A percentile compares a stretch with the other conserved stretches of the same genome.
phyloP scores from a whole-genome alignment of 2,888 invertebrate genomes.

The Maniola hyperantus region DNA sequence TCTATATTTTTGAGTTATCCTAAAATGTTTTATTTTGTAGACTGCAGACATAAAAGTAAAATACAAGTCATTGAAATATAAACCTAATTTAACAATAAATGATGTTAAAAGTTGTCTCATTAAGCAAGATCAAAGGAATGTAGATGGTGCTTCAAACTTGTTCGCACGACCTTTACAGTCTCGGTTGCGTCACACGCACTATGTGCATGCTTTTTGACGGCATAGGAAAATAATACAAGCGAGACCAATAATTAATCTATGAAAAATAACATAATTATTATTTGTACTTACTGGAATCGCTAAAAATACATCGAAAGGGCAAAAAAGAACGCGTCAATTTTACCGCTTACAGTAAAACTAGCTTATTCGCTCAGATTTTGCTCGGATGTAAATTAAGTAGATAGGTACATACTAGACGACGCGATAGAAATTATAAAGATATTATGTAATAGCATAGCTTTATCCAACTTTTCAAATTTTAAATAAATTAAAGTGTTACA shows the following conservation, averaged over 20 bases:
- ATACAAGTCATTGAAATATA: slow-evolving; percentile 2
- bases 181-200: slow-evolving; percentile 36
- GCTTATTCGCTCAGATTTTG: too few species aligned
- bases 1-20: too few species aligned
- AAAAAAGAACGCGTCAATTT: too few species aligned
- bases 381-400: too few species aligned
- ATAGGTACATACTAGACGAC: too few species aligned
- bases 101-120: slow-evolving; percentile 26
- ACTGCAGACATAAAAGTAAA: not conserved
- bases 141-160: slow-evolving; percentile 41
- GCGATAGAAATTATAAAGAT: too few species aligned
- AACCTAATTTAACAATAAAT: slow-evolving; percentile 27
- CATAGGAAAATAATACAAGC: slow-evolving; percentile 9
- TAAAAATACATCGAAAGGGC: not conserved
- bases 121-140: slow-evolving; percentile 36
- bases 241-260: too few species aligned
- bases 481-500: too few species aligned
- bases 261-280: not conserved
- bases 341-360: not conserved
- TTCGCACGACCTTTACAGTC: slow-evolving; percentile 42
- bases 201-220: slow-evolving; percentile 8
- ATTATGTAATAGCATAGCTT: too few species aligned
- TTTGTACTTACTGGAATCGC: not conserved
- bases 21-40: too few species aligned
- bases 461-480: too few species aligned